Evolutionary conservation across 2,888 invertebrate species (phyloP).

Genomic region (Brenthis daphne): DNA sequence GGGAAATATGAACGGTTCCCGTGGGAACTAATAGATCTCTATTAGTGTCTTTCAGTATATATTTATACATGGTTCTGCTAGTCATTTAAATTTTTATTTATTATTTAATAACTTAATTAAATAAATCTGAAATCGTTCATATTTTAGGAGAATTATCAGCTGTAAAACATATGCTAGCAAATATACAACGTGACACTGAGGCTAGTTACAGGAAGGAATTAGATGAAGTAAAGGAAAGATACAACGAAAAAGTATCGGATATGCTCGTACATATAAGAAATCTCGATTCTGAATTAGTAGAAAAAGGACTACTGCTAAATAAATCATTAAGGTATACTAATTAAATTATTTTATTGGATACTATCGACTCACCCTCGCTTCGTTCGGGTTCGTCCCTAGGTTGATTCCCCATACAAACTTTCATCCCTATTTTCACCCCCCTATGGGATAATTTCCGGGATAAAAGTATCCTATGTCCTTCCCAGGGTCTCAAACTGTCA

Average conservation of each 20-base stretch:
- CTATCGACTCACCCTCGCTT: too few relatives aligned
- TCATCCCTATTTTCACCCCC: too few relatives aligned
- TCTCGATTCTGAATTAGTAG: conserved; percentile 80
- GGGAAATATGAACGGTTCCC: too few relatives aligned
- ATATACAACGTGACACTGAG: conserved; percentile 81
- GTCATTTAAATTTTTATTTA: neutral
- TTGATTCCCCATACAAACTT: too few relatives aligned
- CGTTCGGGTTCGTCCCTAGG: too few relatives aligned
- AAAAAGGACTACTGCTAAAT: conserved; percentile 80
- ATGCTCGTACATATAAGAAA: conserved; percentile 81
- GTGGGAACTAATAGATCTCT: too few relatives aligned
- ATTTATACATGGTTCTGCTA: neutral
- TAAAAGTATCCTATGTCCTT: too few relatives aligned
- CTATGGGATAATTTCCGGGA: too few relatives aligned
- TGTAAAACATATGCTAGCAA: conserved; percentile 76
- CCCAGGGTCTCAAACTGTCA: too few relatives aligned
- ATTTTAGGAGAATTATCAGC: conserved; percentile 79
- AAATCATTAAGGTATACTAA: conserved; percentile 64
- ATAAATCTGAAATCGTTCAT: conserved; percentile 9
- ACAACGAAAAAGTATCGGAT: conserved; percentile 81
- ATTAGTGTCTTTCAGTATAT: too few relatives aligned
- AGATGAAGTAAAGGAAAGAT: conserved; percentile 78
- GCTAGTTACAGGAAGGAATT: conserved; percentile 82
- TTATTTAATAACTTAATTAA: neutral
- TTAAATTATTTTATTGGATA: neutral